Base-by-base conservation (phyloP, 2,888 invertebrate genomes). In the Callimorpha dominula region DNA sequence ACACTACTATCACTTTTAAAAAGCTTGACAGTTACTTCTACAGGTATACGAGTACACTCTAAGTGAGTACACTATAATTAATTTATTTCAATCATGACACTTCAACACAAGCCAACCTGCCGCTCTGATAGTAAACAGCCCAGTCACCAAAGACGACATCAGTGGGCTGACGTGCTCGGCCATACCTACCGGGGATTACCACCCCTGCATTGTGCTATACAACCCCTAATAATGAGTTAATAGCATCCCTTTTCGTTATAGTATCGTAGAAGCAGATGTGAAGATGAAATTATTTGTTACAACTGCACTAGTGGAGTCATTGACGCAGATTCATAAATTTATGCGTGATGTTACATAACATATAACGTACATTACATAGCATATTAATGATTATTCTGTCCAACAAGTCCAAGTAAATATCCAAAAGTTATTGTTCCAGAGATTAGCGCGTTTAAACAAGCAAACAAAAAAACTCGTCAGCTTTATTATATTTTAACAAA, bases 221-320 rank as follows among this genome's bases (percentile, higher is more conserved):
- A 49, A 40, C 65, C 71, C 74, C 65, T 74, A 74, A 74, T 74
- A 74, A 74, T 68, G 65, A 65, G 62, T 65, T 71, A 68, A 74
- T 74, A 71, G 68, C 50, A 52, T 60, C 60, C 31, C 52, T 71
- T 68, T 65, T 68, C 62, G 31, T 65, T 63, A 46, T 46, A 46
- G 52, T 64, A 43, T 43, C 76, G 65, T 78, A 77, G 75, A 76
- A 78, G 72, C 64, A 43, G 40, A 60, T 64, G 43, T 64, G 63
- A 64, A 64, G 63, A 42, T 64, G 63, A 42, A 64, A n/a, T 43
- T 42, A 60, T 60, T 64, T 43, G 63, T 64, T 43, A n/a, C 4
- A 64, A 63, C 9, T 64, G 43, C n/a, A 63, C 12, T 57, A 20
- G 20, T 57, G 9, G 20, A 20, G 57, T n/a, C 20, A 20, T 20